Evolutionary conservation across 2,888 invertebrate species (phyloP).

Genomic region (Panzeria rudis): DNA sequence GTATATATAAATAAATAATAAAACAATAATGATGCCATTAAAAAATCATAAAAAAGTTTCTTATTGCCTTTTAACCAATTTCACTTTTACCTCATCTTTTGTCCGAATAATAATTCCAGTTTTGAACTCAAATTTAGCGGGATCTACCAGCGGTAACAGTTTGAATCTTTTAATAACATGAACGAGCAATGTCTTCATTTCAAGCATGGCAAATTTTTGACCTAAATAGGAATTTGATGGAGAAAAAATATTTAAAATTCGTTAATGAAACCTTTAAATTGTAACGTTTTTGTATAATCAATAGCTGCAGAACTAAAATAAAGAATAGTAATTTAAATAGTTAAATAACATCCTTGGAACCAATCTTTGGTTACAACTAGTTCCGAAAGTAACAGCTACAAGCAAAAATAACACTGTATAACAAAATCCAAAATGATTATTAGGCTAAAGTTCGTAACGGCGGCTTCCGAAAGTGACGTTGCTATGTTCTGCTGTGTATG

Average conservation of each 20-base stretch:
- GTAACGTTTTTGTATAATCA: neutral
- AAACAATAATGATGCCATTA: neutral
- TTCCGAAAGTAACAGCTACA: too few species aligned
- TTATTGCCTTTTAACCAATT: conserved; percentile 60
- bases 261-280: neutral
- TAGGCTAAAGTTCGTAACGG: too few species aligned
- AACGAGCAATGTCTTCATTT: conserved; percentile 78
- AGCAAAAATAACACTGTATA: too few species aligned
- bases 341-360: too few species aligned
- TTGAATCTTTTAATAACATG: conserved; percentile 76
- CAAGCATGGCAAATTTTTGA: conserved; percentile 79
- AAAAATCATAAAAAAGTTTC: neutral
- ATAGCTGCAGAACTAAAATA: too few species aligned
- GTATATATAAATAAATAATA: neutral
- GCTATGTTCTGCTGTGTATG: too few species aligned
- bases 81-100: conserved; percentile 59
- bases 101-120: conserved; percentile 61
- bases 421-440: too few species aligned
- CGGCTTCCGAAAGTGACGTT: too few species aligned
- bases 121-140: conserved; percentile 62
- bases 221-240: conserved; percentile 58
- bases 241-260: neutral
- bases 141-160: conserved; percentile 74
- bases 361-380: too few species aligned
- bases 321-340: too few species aligned